phyloP scores from a whole-genome alignment of 2,888 invertebrate species.

The Sesia bembeciformis region DNA sequence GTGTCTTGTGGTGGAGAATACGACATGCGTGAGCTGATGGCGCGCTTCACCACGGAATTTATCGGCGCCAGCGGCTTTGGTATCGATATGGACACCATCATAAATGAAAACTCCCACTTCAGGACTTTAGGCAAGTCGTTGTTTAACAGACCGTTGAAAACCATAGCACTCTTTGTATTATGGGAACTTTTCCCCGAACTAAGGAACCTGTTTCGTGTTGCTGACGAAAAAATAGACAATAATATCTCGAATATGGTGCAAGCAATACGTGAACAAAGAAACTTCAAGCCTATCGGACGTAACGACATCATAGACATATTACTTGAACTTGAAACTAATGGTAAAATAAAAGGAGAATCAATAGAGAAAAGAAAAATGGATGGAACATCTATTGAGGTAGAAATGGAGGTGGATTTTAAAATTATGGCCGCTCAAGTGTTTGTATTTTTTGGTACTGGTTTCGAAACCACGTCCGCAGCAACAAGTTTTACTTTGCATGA shows the following conservation, averaged over 20 bases:
- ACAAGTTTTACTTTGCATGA: slow-evolving; percentile 26
- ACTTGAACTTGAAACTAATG: slow-evolving; percentile 16
- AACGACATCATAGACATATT: slow-evolving; percentile 43
- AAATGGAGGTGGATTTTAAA: slow-evolving; percentile 9
- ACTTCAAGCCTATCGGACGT: slow-evolving; percentile 14
- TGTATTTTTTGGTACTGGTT: slow-evolving; percentile 19
- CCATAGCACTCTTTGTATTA: background rate
- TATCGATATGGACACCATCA: slow-evolving; percentile 33
- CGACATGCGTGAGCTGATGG: slow-evolving; percentile 31
- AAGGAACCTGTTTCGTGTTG: background rate
- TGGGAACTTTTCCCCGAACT: slow-evolving; percentile 4
- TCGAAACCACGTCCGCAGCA: slow-evolving; percentile 17
- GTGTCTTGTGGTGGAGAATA: slow-evolving; percentile 20
- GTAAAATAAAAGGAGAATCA: slow-evolving; percentile 7
- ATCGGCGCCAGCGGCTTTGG: slow-evolving; percentile 48
- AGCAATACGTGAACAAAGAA: slow-evolving; percentile 6
- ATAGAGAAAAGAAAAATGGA: slow-evolving; percentile 6
- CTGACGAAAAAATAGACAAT: slow-evolving; percentile 11
- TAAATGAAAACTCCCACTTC: slow-evolving; percentile 30
- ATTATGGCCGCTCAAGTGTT: slow-evolving; percentile 13
- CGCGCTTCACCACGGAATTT: slow-evolving; percentile 43
- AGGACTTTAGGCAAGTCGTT: slow-evolving; percentile 16
- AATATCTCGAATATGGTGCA: background rate
- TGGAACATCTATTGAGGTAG: slow-evolving; percentile 5
- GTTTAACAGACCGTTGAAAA: slow-evolving; percentile 1